Percentiles rank a stretch among this genome's conserved stretches.
Evolutionary conservation across 1,140 invertebrate genomes (phyloP).

Genomic region (Zaprionus capensis): DNA sequence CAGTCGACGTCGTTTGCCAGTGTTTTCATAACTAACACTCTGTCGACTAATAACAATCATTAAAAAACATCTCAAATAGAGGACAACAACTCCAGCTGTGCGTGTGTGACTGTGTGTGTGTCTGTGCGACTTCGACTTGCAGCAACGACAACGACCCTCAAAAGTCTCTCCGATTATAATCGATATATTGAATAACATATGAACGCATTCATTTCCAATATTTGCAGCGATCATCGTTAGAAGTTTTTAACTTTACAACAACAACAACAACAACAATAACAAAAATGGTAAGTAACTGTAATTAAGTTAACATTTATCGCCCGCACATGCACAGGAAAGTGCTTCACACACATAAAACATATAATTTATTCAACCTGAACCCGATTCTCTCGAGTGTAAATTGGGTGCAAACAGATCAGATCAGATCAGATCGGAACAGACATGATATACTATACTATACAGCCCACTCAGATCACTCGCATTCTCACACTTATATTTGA

Average conservation of each 20-base stretch:
- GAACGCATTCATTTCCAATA: constrained; percentile 43
- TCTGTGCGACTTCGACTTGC: constrained; percentile 20
- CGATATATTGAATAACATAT: constrained; percentile 44
- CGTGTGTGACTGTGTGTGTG: constrained; percentile 5
- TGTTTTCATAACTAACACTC: constrained; percentile 47
- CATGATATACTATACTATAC: constrained; percentile 13
- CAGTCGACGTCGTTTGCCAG: neutral
- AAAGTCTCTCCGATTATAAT: constrained; percentile 28
- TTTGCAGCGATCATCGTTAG: constrained; percentile 63
- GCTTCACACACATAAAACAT: constrained; percentile 7
- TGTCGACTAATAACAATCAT: constrained; percentile 43
- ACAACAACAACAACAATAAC: constrained; percentile 21
- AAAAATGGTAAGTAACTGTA: constrained; percentile 60
- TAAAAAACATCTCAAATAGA: constrained; percentile 44
- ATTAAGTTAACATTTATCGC: constrained; percentile 6
- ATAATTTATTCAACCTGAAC: constrained; percentile 12
- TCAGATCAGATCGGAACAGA: neutral
- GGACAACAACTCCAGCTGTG: constrained; percentile 42
- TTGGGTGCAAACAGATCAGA: constrained; percentile 18
- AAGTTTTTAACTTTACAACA: constrained; percentile 43
- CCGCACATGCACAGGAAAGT: neutral
- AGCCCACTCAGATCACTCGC: neutral
- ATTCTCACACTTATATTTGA: constrained; percentile 38
- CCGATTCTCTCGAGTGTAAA: constrained; percentile 6
- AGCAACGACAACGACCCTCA: constrained; percentile 45